Conservation (phyloP, 2,113 vertebrate species). For the Corythornis madagascariensis region DNA sequence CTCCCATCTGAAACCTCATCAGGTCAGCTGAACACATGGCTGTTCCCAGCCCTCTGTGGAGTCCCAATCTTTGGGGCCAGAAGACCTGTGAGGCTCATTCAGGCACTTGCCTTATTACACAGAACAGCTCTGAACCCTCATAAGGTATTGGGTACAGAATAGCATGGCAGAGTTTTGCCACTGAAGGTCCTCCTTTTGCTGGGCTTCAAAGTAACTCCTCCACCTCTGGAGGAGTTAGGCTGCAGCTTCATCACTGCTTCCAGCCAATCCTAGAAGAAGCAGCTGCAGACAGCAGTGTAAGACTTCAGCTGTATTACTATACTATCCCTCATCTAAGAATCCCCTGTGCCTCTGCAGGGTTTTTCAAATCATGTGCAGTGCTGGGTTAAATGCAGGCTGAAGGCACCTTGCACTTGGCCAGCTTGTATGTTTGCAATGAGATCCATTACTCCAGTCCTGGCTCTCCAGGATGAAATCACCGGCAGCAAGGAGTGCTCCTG, state of each 20-base stretch:
- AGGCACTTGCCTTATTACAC: background rate
- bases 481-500: background rate
- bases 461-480: background rate
- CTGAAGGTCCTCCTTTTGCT: fast-evolving
- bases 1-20: background rate
- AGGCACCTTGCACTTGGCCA: background rate
- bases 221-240: background rate
- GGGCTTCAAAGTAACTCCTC: background rate
- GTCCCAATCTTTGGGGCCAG: background rate
- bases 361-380: background rate
- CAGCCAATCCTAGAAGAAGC: background rate
- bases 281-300: background rate
- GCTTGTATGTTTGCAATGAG: fast-evolving
- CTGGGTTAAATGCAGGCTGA: background rate
- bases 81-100: background rate
- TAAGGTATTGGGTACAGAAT: background rate
- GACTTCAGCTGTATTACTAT: background rate
- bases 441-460: background rate
- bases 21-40: background rate
- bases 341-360: background rate
- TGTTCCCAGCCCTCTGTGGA: background rate
- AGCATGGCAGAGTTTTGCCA: background rate
- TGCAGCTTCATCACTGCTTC: fast-evolving
- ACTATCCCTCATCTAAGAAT: background rate
- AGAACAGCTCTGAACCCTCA: background rate